phyloP scores from a whole-genome alignment of 2,797 vertebrate species.

The Enteromius paludinosus region DNA sequence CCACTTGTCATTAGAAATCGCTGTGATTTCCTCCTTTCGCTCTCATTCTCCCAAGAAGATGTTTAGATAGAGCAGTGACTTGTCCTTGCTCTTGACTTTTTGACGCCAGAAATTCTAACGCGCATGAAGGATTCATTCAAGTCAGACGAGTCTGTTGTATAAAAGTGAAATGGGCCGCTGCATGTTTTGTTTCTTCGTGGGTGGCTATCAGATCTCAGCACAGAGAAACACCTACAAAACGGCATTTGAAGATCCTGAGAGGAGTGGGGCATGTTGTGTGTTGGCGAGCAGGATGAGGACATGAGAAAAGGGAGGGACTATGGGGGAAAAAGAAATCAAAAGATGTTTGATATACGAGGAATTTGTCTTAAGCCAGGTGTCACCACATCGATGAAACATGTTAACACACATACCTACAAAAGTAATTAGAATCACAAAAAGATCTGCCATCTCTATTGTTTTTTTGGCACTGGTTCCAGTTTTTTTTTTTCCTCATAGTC shows the following conservation, averaged over 20 bases:
- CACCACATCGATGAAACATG: constrained; percentile 6
- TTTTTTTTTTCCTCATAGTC: not conserved
- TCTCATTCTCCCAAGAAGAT: constrained; percentile 15
- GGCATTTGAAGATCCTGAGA: constrained; percentile 2
- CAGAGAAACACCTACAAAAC: constrained; percentile 12
- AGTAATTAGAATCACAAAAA: not conserved
- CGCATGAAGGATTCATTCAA: constrained; percentile 11
- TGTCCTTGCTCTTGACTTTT: not conserved
- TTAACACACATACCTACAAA: not conserved
- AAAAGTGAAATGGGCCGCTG: constrained; percentile 29
- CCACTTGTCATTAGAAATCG: not conserved
- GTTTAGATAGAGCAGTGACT: constrained; percentile 17
- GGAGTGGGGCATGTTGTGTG: constrained; percentile 2
- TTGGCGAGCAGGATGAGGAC: constrained; percentile 8
- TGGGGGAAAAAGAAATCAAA: constrained; percentile 5
- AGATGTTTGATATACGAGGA: constrained; percentile 15
- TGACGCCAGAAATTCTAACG: not conserved
- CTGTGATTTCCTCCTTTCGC: not conserved
- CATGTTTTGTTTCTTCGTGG: constrained; percentile 36
- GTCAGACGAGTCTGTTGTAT: constrained; percentile 12
- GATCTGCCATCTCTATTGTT: not conserved
- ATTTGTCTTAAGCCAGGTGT: constrained; percentile 26
- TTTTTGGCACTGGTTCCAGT: not conserved
- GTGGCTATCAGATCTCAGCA: constrained; percentile 16
- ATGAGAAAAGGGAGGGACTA: not conserved